Evolutionary conservation across 2,113 vertebrate species (phyloP), one percentile per base, ranked within the genome.

Genomic region (Dendropsophus ebraccatus): DNA sequence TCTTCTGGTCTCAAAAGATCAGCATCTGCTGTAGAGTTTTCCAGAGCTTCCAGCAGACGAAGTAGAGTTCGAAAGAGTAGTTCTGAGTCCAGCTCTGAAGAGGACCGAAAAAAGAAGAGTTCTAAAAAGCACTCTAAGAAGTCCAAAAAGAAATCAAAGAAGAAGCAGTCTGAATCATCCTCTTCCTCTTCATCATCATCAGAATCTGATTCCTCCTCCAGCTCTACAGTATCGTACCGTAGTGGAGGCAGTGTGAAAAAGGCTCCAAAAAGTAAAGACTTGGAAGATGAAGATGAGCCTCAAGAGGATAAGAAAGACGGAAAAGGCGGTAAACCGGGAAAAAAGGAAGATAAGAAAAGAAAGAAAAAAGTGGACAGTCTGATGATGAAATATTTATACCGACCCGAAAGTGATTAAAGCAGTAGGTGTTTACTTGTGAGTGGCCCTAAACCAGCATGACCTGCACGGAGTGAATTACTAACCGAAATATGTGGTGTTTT

Each of bases 381-480:
- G 90, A 94, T 99, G 97, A 98, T 99, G 97, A 99, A 99, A 89
- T 99, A 99, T 91, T 93, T 99, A 47, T 99, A 98, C 92, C 94
- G 96, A 14, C 93, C 97, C 0, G 97, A 99, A 93, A 99, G 97
- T 91, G 97, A 99, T 92, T 98, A 95, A 96, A 60, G 91, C 93
- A 96, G 97, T 95, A 97, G 95, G 96, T 98, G 91, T 87, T 74
- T 83, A 92, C 88, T 65, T 90, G 85, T 69, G 62, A 79, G 87
- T 32, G 67, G 54, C 84, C 89, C 88, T 91, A 32, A 25, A 19
- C 9, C 30, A 85, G 92, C 89, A 91, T 94, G 92, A 90, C 80
- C 91, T 90, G 92, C 94, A 95, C 94, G 90, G 84, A 89, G 91
- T 96, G 92, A 91, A 87, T 86, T 93, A 92, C 93, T 90, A 87